A percentile compares a stretch with the other conserved stretches of the same genome.
Conservation (phyloP, 2,797 vertebrate species). For the Sylvilagus floridanus region DNA sequence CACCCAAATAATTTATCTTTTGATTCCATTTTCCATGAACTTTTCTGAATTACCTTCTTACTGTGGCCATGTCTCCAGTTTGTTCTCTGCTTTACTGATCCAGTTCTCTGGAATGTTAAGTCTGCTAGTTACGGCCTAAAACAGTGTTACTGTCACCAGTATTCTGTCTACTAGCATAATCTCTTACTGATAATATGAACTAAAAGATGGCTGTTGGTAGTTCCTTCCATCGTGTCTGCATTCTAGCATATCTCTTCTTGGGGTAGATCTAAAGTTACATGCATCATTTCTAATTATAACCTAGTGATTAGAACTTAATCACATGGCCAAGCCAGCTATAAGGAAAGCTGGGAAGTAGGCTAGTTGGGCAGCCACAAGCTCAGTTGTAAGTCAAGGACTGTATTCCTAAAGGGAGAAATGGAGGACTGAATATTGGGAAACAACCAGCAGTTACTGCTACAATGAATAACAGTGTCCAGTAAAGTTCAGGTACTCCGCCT, state of each 20-base stretch:
- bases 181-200: neutral
- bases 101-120: conserved; percentile 17
- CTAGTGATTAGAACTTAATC: neutral
- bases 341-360: neutral
- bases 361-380: neutral
- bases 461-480: neutral
- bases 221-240: neutral
- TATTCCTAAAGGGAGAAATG: neutral
- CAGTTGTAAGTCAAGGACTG: neutral
- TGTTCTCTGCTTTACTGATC: conserved; percentile 42
- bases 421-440: neutral
- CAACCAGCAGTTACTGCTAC: neutral
- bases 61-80: neutral
- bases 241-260: neutral
- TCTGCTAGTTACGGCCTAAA: neutral
- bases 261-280: neutral
- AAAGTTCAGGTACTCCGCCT: neutral
- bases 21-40: too few species aligned
- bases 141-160: neutral
- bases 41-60: too few species aligned
- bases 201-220: neutral
- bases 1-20: too few species aligned
- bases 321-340: neutral
- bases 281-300: neutral
- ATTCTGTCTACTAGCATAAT: neutral